These are phyloP conservation scores for Aphidoletes aphidimyza DNA, from an alignment of 2,888 invertebrate species.

Conservation along the genomic window DNA sequence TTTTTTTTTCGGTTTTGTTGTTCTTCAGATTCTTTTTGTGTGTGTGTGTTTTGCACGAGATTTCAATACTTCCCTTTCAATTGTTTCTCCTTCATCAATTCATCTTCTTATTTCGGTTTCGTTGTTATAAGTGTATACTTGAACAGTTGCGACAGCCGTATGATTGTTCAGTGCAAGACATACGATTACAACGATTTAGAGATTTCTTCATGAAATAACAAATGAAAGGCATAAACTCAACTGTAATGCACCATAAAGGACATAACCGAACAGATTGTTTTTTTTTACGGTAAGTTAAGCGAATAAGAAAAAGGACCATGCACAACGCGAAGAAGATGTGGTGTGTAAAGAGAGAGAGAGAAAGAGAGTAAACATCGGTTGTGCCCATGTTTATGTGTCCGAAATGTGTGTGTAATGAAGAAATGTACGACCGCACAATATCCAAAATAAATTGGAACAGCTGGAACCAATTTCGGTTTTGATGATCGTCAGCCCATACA, in stretches of 20 bases:
- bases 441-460: constrained; percentile 48
- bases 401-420: constrained; percentile 21
- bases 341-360: too few species aligned
- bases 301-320: constrained; percentile 36
- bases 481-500: constrained; percentile 37
- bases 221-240: constrained; percentile 13
- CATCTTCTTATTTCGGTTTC: background rate
- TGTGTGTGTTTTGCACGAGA: constrained; percentile 7
- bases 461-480: constrained; percentile 45
- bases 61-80: constrained; percentile 30
- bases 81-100: background rate
- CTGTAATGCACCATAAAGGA: constrained; percentile 35
- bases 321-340: too few species aligned
- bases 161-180: too few species aligned
- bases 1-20: background rate
- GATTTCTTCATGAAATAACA: background rate
- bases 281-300: constrained; percentile 22
- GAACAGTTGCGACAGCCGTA: constrained; percentile 18
- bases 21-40: background rate
- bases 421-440: constrained; percentile 51
- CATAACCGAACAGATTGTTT: constrained; percentile 44
- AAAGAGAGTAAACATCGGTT: constrained; percentile 17
- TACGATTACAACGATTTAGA: too few species aligned
- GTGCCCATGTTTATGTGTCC: constrained; percentile 20
- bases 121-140: background rate